Base-by-base conservation (phyloP, 2,113 vertebrate genomes). In the Lontra canadensis region DNA sequence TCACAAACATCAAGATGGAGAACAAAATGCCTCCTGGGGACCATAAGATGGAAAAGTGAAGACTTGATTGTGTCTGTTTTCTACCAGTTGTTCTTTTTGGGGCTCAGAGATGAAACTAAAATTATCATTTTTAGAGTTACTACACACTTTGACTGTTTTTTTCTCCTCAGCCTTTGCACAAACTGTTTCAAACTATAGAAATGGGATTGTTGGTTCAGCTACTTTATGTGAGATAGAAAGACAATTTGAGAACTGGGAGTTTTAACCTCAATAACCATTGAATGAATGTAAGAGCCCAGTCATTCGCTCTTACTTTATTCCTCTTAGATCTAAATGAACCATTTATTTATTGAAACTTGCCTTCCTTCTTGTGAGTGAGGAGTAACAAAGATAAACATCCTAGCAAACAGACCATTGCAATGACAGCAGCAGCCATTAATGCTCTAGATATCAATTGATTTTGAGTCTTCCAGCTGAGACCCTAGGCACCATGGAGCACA, bases 161-260 rank as follows among this genome's bases (percentile, higher is more conserved):
- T 61, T 21, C 63, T 94, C 36, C 52, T 81, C 8, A 90, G 47
- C 20, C 20, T 83, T 65, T 42, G 14, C 13, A 83, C 80, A 79
- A 29, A 83, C 17, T 59, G 7, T 71, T 94, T 6, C 57, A 90
- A 90, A 84, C 71, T 29, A 61, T 4, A 59, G 14, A 88, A 13
- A 7, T 73, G 34, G 20, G 25, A 59, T 47, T 44, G 6, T 85
- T 90, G 82, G 23, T 57, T 92, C 65, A 42, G 39, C 76, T 81
- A 23, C 63, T 76, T 87, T 59, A 47, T 3, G 25, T 59, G 7
- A 81, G 47, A 65, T 47, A 13, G 11, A 67, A 79, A 91, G 73
- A 61, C 84, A 96, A 89, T 39, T 83, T 55, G 74, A 88, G 49
- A 93, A 92, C 61, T 91, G 23, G 31, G 47, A 90, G 15, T 93